Base-by-base conservation (phyloP, 2,113 vertebrate species). In the Hyla sarda region DNA sequence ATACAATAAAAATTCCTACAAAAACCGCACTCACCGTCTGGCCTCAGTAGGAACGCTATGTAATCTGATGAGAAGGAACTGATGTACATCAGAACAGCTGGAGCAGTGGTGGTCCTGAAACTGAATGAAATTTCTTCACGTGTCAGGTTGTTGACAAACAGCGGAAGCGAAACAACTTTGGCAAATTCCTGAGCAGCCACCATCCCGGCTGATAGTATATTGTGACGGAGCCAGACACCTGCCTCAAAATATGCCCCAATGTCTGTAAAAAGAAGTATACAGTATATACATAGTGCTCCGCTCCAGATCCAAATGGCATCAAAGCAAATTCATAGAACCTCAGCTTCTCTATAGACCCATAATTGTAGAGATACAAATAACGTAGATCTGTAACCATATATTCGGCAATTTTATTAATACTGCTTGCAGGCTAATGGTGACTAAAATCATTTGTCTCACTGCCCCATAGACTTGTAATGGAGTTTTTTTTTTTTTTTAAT, bases 81-180 rank as follows among this genome's bases (percentile, higher is more conserved):
- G 92, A 99, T 94, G 0, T 99, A 99, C 14, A 99, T 94, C 87
- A 99, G 91, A 84, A 99, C 97, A 0, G 97, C 97, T 0, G 98
- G 98, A 0, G 94, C 93, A 0, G 96, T 92, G 58, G 91, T 91
- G 0, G 98, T 99, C 91, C 97, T 98, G 93, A 99, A 99, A 90
- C 97, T 99, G 91, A 99, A 97, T 91, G 97, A 97, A 67, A 99
- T 96, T 90, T 98, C 97, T 84, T 99, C 98, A 0, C 97, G 95
- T 0, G 98, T 99, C 21, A 98, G 95, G 8, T 98, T 99, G 94
- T 97, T 99, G 91, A 96, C 92, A 90, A 97, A 93, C 93, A 97
- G 93, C 56, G 96, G 88, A 92, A 93, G 96, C 87, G 96, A 96
- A 28, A 96, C 88, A 87, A 96, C 96, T 65, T 81, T 81, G 81